Base-by-base conservation (phyloP, 2,113 vertebrate species). In the Sander lucioperca region DNA sequence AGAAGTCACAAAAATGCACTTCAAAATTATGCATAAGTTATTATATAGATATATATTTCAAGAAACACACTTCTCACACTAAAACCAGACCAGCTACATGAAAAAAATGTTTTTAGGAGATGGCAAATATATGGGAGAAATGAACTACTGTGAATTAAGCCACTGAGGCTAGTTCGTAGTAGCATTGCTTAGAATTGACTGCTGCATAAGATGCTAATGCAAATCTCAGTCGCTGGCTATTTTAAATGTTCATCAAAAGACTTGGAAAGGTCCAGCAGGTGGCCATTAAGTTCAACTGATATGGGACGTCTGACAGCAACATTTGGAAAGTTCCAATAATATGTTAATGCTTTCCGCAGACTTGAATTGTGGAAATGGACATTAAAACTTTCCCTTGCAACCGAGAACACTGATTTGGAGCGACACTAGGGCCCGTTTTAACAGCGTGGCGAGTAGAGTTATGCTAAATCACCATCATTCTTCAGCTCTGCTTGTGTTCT, bases 401-500 rank as follows among this genome's bases (percentile, higher is more conserved):
- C 47, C 65, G 27, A 21, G 15, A 21, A 51, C 39, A 5, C 3
- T 56, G 57, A 68, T 79, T 12, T 51, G 30, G 30, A 79, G 30
- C 57, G 72, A 86, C 64, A 58, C 54, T 56, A 11, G 53, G 78
- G 86, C 78, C 80, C 51, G 14, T 59, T 80, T 80, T 66, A 65
- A 77, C 75, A 78, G 10, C 73, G 71, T 30, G 51, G 56, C 10
- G n/a, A 64, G 45, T 48, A 45, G 74, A 85, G 25, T 36, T 51
- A 59, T 80, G 67, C 63, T 61, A 53, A 79, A 72, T 79, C 54
- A 23, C 61, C 47, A 66, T 69, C 64, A 65, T 43, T 68, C 25
- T 33, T 33, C 45, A 5, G 76, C 69, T 77, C 59, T 21, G 61
- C 75, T 59, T 71, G 51, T 57, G 51, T 51, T 79, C 57, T 69